Conservation (phyloP, 2,113 vertebrate genomes). For the Solea senegalensis region DNA sequence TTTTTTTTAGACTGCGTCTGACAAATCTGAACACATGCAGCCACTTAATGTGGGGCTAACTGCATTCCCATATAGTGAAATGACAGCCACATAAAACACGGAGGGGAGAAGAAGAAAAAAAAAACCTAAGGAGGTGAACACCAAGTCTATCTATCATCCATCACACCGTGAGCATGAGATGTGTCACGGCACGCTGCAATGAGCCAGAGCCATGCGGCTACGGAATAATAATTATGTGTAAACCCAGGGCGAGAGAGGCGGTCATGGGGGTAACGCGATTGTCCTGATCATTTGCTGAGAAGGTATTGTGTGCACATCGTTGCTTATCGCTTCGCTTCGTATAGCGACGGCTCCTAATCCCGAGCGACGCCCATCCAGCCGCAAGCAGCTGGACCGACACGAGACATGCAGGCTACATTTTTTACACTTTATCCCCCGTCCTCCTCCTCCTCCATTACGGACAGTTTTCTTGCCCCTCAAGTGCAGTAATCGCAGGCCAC, state of each 20-base stretch:
- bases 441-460: slow-evolving; percentile 29
- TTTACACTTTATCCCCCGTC: neutral
- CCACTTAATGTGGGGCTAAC: slow-evolving; percentile 7
- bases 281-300: slow-evolving; percentile 40
- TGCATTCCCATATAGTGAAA: slow-evolving; percentile 50
- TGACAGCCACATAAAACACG: slow-evolving; percentile 41
- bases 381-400: slow-evolving; percentile 50
- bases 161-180: slow-evolving; percentile 45
- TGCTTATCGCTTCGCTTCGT: slow-evolving; percentile 43
- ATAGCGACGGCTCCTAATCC: slow-evolving; percentile 41
- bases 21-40: slow-evolving; percentile 9
- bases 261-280: slow-evolving; percentile 50
- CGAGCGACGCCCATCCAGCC: slow-evolving; percentile 74
- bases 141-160: slow-evolving; percentile 53
- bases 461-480: slow-evolving; percentile 42
- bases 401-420: slow-evolving; percentile 16
- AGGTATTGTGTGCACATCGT: slow-evolving; percentile 31
- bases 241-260: slow-evolving; percentile 23
- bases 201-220: slow-evolving; percentile 46
- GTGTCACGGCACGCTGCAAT: slow-evolving; percentile 56
- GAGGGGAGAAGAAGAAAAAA: neutral
- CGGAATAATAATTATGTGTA: slow-evolving; percentile 55
- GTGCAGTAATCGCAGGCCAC: slow-evolving; percentile 66
- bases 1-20: slow-evolving; percentile 46
- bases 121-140: slow-evolving; percentile 34